A percentile compares a stretch with the other conserved stretches of the same genome.
Evolutionary conservation across 2,797 vertebrate genomes (phyloP).

Genomic region (Sebastes nivosus): DNA sequence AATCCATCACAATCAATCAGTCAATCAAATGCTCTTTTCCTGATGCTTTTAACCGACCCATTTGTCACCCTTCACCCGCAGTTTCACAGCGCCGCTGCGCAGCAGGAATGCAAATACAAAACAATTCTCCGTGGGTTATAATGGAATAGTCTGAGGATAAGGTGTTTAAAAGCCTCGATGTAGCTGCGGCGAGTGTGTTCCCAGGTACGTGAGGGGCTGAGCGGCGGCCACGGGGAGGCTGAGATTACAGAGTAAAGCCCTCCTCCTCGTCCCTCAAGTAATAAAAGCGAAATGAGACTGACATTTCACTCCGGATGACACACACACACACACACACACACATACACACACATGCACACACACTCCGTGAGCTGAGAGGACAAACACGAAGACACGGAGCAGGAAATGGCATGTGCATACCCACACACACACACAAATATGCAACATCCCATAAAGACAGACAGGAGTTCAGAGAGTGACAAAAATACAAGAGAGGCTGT

Average conservation of each 20-base stretch:
- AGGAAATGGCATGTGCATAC: background rate
- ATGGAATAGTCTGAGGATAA: constrained; percentile 53
- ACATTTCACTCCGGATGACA: constrained; percentile 74
- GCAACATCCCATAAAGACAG: background rate
- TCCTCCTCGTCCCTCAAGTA: constrained; percentile 77
- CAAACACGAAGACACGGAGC: constrained; percentile 17
- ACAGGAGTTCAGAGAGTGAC: background rate
- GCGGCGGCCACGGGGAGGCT: constrained; percentile 61
- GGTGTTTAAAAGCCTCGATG: constrained; percentile 65
- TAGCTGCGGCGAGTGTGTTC: constrained; percentile 39
- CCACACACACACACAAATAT: background rate
- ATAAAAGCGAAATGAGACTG: constrained; percentile 80
- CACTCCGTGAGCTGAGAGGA: constrained; percentile 17
- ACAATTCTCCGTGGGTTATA: constrained; percentile 40
- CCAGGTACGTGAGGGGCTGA: constrained; percentile 52
- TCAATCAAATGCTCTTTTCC: constrained; percentile 67
- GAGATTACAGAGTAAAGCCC: constrained; percentile 74
- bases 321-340: constrained; percentile 15
- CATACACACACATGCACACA: constrained; percentile 1
- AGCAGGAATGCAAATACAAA: constrained; percentile 55
- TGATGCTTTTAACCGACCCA: constrained; percentile 66
- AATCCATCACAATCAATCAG: constrained; percentile 73
- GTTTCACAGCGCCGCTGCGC: constrained; percentile 30
- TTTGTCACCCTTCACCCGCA: constrained; percentile 65
- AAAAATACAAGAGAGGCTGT: constrained; percentile 1